Evolutionary conservation across 2,797 vertebrate species (phyloP).

Genomic region (Chromis chromis): DNA sequence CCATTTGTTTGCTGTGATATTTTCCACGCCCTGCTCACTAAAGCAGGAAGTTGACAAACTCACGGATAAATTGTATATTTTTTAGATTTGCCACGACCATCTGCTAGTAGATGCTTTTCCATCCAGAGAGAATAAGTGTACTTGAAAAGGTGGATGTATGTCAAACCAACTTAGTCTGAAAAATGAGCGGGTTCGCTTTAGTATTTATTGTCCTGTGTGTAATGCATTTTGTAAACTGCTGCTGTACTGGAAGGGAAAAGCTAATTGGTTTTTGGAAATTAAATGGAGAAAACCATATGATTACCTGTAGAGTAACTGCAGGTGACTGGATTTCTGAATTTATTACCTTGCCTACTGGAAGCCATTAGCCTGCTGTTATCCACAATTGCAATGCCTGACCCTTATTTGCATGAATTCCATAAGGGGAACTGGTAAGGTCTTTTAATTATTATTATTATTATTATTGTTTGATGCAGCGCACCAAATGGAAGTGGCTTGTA

Average conservation of each 20-base stretch:
- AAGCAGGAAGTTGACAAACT: slow-evolving; percentile 44
- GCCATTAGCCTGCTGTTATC: slow-evolving; percentile 34
- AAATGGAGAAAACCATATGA: slow-evolving; percentile 35
- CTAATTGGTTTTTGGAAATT: slow-evolving; percentile 59
- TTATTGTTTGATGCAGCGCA: background rate
- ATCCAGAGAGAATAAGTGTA: slow-evolving; percentile 30
- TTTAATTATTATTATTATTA: slow-evolving; percentile 28
- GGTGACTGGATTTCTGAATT: slow-evolving; percentile 36
- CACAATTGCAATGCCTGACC: slow-evolving; percentile 34
- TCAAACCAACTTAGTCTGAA: slow-evolving; percentile 36
- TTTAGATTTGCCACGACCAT: slow-evolving; percentile 42
- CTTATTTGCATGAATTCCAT: slow-evolving; percentile 39
- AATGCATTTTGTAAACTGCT: slow-evolving; percentile 51
- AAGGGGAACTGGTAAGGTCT: slow-evolving; percentile 1
- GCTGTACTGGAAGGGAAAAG: slow-evolving; percentile 36
- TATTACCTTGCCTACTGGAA: slow-evolving; percentile 36
- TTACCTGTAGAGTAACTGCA: slow-evolving; percentile 45
- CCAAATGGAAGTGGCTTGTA: background rate
- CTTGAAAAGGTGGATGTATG: slow-evolving; percentile 40
- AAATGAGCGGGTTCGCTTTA: slow-evolving; percentile 46
- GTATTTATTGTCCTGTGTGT: slow-evolving; percentile 38
- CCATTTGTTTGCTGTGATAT: slow-evolving; percentile 53
- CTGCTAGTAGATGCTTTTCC: slow-evolving; percentile 34
- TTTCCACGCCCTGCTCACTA: slow-evolving; percentile 42
- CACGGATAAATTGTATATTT: slow-evolving; percentile 18